Evolutionary conservation across 2,113 vertebrate genomes (phyloP).

Genomic region (Anoplopoma fimbria): DNA sequence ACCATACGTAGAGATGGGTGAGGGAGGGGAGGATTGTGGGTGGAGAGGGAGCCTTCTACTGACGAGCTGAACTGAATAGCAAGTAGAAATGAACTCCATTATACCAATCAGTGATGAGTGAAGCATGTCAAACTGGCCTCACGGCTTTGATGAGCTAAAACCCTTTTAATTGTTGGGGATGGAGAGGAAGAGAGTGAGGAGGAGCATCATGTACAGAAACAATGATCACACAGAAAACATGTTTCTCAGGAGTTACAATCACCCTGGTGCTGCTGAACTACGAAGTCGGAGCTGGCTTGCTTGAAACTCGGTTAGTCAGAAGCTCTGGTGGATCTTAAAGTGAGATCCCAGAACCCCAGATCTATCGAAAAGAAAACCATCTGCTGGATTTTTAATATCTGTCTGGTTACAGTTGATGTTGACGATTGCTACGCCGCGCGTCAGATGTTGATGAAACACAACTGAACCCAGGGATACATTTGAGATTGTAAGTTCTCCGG

Average conservation of each 20-base stretch:
- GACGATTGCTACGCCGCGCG: constrained; percentile 5
- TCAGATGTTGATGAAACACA: constrained; percentile 20
- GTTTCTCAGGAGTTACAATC: constrained; percentile 12
- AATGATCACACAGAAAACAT: constrained; percentile 1
- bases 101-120: constrained; percentile 50
- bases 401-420: constrained; percentile 12
- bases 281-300: neutral
- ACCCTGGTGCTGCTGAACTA: neutral
- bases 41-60: constrained; percentile 57
- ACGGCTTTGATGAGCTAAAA: constrained; percentile 32
- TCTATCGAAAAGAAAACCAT: neutral
- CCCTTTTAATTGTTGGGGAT: constrained; percentile 7
- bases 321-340: constrained; percentile 9
- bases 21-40: constrained; percentile 49
- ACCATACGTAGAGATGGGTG: constrained; percentile 61
- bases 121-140: constrained; percentile 31
- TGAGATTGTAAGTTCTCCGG: neutral
- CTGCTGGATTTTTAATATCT: constrained; percentile 1
- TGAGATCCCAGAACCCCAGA: too few species aligned
- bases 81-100: constrained; percentile 67
- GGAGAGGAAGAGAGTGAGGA: neutral
- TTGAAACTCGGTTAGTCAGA: neutral
- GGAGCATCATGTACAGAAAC: neutral
- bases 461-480: neutral
- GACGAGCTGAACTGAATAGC: constrained; percentile 66